These are phyloP conservation scores for Horisme vitalbata DNA, from an alignment of 2,888 invertebrate species.

Conservation along the genomic window DNA sequence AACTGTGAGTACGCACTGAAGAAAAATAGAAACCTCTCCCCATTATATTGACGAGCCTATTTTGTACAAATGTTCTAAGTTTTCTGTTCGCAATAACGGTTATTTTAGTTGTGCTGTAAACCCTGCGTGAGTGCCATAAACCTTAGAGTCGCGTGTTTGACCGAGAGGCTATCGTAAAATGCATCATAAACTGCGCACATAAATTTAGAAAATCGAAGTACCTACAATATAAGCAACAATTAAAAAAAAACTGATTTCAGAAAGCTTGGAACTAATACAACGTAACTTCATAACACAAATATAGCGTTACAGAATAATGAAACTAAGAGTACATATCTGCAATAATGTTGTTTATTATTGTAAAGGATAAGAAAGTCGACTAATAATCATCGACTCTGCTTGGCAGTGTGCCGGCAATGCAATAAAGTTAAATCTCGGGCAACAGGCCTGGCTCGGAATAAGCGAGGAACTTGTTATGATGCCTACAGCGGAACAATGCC, in stretches of 20 bases:
- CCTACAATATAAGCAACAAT: slow-evolving; percentile 33
- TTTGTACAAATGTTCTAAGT: slow-evolving; percentile 37
- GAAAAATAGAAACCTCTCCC: slow-evolving; percentile 34
- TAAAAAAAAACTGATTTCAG: slow-evolving; percentile 57
- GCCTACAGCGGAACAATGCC: slow-evolving; percentile 41
- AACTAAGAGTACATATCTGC: slow-evolving; percentile 25
- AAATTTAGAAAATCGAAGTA: slow-evolving; percentile 69
- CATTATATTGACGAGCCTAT: slow-evolving; percentile 36
- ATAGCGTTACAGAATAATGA: background rate
- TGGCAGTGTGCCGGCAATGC: slow-evolving; percentile 63
- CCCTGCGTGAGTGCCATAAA: slow-evolving; percentile 67
- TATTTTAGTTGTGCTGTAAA: slow-evolving; percentile 65
- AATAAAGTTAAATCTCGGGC: slow-evolving; percentile 63
- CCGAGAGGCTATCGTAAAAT: slow-evolving; percentile 74
- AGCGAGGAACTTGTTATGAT: slow-evolving; percentile 49
- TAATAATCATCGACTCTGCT: slow-evolving; percentile 59
- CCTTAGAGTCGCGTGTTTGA: slow-evolving; percentile 72
- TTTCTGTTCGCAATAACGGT: slow-evolving; percentile 42
- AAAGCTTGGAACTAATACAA: slow-evolving; percentile 34
- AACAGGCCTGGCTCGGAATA: slow-evolving; percentile 53
- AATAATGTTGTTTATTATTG: slow-evolving; percentile 29
- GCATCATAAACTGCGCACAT: slow-evolving; percentile 70
- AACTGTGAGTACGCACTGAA: slow-evolving; percentile 26
- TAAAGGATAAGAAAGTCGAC: slow-evolving; percentile 50
- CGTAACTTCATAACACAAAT: background rate